Evolutionary conservation across 2,888 invertebrate genomes (phyloP), one percentile per base, ranked within the genome.

Genomic region (Adineta ricciae): DNA sequence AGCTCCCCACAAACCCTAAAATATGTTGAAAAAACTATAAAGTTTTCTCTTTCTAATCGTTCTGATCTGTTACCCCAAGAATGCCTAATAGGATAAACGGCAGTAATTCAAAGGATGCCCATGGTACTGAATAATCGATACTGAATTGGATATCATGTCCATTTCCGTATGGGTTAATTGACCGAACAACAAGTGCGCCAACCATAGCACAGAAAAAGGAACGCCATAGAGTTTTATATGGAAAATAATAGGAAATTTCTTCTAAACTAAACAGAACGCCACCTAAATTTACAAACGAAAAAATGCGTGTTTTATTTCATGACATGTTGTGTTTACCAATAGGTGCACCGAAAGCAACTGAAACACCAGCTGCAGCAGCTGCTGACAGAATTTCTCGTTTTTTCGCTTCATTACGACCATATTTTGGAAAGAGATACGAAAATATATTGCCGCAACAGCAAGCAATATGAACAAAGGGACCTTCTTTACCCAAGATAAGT

Each of bases 131-230:
- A 92, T 98, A 98, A 91, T 99, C 96, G 19, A 99, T 97, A 90
- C 95, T 97, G 92, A 99, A 99, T 86, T 99, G 92, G 52, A 98
- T 98, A 2, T 97, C 96, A 90, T 98, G 97, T 90, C 98, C 97
- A 89, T 97, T 98, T 84, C 99, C 99, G 91, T 99, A 99, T 2
- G 99, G 99, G 91, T 99, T 98, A 89, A 99, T 95, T 14, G 97
- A 96, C 86, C 96, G 93, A 86, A 99, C 92, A 84, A 99, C 94
- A 90, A 99, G 97, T 8, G 97, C 98, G 1, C 99, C 98, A 86
- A 98, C 95, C 88, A 99, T 91, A 0, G 99, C 99, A 90, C 98
- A 99, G 92, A 99, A 99, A 92, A 99, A 99, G 2, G 97, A 98
- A 46, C 99, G 93, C 98, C 99, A 99, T 84, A 99, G 91, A 0